Conservation (phyloP, 1,140 invertebrate species). For the Delia radicum region DNA sequence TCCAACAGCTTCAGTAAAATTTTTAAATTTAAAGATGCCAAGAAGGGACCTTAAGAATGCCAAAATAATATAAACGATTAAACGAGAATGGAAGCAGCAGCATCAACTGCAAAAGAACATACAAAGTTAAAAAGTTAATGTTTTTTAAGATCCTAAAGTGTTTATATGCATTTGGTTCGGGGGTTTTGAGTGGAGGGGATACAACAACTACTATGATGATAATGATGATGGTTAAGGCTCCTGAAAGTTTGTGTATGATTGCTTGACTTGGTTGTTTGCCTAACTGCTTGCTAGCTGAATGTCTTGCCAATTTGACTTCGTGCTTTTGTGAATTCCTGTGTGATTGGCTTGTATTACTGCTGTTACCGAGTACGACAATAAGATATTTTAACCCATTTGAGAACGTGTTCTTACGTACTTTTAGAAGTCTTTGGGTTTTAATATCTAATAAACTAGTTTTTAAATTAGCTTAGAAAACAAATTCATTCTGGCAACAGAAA, state of each 20-base stretch:
- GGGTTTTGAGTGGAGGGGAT: background rate
- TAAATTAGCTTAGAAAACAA: too few species aligned
- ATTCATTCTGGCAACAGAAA: too few species aligned
- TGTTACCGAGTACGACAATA: background rate
- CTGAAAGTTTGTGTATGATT: background rate
- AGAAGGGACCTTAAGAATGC: slow-evolving; percentile 19
- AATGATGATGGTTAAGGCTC: background rate
- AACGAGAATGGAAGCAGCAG: background rate
- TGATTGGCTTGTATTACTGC: slow-evolving; percentile 6
- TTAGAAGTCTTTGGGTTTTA: too few species aligned
- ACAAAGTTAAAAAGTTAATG: background rate
- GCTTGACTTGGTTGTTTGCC: background rate
- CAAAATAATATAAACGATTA: slow-evolving; percentile 24
- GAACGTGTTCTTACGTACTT: too few species aligned
- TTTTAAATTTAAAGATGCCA: slow-evolving; percentile 6
- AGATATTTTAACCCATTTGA: background rate
- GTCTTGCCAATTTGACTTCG: slow-evolving; percentile 3
- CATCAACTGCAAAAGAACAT: background rate
- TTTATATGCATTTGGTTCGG: background rate
- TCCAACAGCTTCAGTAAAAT: background rate
- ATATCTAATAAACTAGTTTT: too few species aligned
- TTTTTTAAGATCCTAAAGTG: background rate
- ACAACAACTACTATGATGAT: too few species aligned
- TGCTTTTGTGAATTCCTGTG: slow-evolving; percentile 16
- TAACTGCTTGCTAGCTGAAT: background rate